Percentiles rank a stretch among this genome's conserved stretches.
phyloP scores from a whole-genome alignment of 2,113 vertebrate genomes.

The Galeopterus variegatus region DNA sequence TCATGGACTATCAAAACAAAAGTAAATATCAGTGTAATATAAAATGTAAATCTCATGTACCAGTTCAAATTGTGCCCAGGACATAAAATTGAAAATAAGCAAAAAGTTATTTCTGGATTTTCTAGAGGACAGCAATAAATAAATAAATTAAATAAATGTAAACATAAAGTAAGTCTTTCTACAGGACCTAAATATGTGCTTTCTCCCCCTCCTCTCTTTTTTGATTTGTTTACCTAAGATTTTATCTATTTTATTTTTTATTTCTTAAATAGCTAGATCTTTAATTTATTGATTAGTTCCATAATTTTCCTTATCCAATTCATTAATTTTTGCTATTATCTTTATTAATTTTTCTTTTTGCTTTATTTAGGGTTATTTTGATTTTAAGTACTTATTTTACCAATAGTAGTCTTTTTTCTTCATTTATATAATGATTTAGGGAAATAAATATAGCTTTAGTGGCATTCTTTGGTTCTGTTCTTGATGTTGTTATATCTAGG shows the following conservation, averaged over 20 bases:
- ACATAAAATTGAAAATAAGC: background rate
- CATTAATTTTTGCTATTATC: background rate
- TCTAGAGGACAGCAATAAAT: background rate
- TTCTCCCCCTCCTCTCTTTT: background rate
- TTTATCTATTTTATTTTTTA: background rate
- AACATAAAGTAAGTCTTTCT: background rate
- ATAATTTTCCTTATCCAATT: background rate
- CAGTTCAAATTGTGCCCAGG: background rate
- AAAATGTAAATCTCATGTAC: background rate
- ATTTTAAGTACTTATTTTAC: background rate
- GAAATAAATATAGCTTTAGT: background rate
- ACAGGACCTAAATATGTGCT: background rate
- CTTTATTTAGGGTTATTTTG: background rate
- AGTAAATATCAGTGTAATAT: background rate
- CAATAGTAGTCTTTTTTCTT: background rate
- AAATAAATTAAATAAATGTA: background rate
- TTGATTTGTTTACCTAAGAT: background rate
- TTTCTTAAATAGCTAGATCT: background rate
- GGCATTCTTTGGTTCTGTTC: background rate
- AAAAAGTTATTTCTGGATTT: background rate
- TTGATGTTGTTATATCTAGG: background rate
- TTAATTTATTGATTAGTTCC: background rate
- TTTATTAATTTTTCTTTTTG: background rate
- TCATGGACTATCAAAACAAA: background rate
- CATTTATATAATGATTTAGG: background rate